phyloP scores from a whole-genome alignment of 2,797 vertebrate species.

The Acestrorhynchus altus region DNA sequence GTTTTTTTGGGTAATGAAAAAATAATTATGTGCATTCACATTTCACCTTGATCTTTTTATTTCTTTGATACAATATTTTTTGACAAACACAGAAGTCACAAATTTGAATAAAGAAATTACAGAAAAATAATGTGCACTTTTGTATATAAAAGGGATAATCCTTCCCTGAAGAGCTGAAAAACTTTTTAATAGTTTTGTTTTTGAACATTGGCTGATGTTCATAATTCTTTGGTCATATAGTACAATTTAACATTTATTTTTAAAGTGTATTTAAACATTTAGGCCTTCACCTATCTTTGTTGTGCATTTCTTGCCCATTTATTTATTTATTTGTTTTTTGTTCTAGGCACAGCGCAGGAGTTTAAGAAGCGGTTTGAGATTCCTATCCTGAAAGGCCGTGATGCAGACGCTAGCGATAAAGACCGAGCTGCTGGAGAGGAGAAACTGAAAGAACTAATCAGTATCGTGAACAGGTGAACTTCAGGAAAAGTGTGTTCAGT shows the following conservation, averaged over 20 bases:
- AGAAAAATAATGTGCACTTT: too few species aligned
- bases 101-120: neutral
- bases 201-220: too few species aligned
- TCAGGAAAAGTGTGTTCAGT: neutral
- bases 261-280: neutral
- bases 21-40: neutral
- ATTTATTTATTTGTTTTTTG: neutral
- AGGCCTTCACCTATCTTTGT: neutral
- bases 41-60: too few species aligned
- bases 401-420: slow-evolving; percentile 88
- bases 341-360: slow-evolving; percentile 91
- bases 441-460: slow-evolving; percentile 90
- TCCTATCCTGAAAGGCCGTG: slow-evolving; percentile 93
- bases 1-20: too few species aligned
- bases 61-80: neutral
- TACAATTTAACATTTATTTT: too few species aligned
- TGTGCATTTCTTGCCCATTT: neutral
- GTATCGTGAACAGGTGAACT: slow-evolving; percentile 89
- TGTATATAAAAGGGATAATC: too few species aligned
- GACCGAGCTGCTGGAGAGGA: slow-evolving; percentile 88
- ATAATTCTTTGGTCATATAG: too few species aligned
- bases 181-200: too few species aligned
- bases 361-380: slow-evolving; percentile 96
- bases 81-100: too few species aligned
- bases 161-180: too few species aligned